Base-by-base conservation (phyloP, 1,140 invertebrate genomes). In the Dermatophagoides farinae region DNA sequence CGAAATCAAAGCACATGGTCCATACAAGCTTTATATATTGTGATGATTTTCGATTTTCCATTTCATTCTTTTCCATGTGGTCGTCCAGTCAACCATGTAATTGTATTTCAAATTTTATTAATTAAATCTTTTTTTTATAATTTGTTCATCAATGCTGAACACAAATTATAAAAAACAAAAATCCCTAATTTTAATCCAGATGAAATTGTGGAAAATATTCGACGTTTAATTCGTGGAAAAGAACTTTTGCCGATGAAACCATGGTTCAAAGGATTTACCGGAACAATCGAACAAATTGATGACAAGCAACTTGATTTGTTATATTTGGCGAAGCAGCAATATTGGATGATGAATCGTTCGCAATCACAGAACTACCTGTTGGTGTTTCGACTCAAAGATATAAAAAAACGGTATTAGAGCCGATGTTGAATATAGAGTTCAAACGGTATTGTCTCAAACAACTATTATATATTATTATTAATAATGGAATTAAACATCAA, bases 91-190 rank as follows among this genome's bases (percentile, higher is more conserved):
- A n/a, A n/a, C n/a, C n/a, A n/a, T n/a, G n/a, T n/a, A n/a, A n/a
- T n/a, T n/a, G n/a, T n/a, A n/a, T n/a, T n/a, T n/a, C n/a, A n/a
- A n/a, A n/a, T n/a, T n/a, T n/a, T n/a, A n/a, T n/a, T n/a, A n/a
- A n/a, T n/a, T n/a, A n/a, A n/a, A n/a, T n/a, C n/a, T n/a, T n/a
- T n/a, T n/a, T n/a, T n/a, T n/a, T n/a, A 66, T 95, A 95, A 65
- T 98, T 98, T 68, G 95, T 95, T 37, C 98, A 95, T 2, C 93
- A 91, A 23, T 99, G 93, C 93, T 91, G 90, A 72, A 98, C 95
- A 0, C 95, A n/a, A n/a, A n/a, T n/a, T n/a, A n/a, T n/a, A n/a
- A n/a, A n/a, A n/a, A n/a, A 98, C 95, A 0, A 95, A 91, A 72
- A 86, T 98, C 68, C 86, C 88, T 0, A 97, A 97, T 70, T 91